Percentiles rank a stretch among this genome's conserved stretches.
These are phyloP conservation scores for Coracias cyanogaster DNA, from an alignment of 2,797 vertebrate genomes.

Conservation along the genomic window DNA sequence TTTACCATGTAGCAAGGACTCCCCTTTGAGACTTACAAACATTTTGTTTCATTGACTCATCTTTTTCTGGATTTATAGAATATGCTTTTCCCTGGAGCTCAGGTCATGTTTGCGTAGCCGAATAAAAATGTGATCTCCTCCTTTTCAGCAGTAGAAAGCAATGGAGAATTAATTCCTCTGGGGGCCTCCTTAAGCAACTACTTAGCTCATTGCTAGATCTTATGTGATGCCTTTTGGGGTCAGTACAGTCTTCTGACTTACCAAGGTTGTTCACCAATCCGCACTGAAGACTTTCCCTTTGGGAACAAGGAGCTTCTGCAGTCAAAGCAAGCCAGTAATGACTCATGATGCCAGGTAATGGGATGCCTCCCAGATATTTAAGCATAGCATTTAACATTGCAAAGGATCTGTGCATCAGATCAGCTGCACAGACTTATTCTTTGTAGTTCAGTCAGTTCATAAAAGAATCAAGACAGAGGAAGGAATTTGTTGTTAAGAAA, in stretches of 20 bases:
- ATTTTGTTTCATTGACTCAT: slow-evolving; percentile 13
- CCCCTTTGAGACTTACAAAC: neutral
- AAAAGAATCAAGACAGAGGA: neutral
- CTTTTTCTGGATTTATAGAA: slow-evolving; percentile 4
- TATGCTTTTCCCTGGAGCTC: neutral
- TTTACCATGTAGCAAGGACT: neutral
- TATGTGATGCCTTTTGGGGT: neutral
- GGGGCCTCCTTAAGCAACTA: neutral
- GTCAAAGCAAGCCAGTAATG: neutral
- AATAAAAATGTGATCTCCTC: neutral
- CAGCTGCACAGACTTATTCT: neutral
- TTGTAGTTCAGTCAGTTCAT: neutral
- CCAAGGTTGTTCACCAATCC: neutral
- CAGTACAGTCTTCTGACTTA: neutral
- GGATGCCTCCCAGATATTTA: neutral
- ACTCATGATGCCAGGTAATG: neutral
- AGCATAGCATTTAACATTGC: neutral
- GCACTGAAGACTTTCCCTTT: neutral
- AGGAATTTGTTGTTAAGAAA: neutral
- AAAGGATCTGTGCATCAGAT: neutral
- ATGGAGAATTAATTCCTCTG: neutral
- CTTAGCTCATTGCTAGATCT: neutral
- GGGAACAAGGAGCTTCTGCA: neutral
- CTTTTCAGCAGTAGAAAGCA: neutral
- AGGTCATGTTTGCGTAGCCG: neutral